phyloP scores from a whole-genome alignment of 2,888 invertebrate species.

The Xanthorhoe spadicearia region DNA sequence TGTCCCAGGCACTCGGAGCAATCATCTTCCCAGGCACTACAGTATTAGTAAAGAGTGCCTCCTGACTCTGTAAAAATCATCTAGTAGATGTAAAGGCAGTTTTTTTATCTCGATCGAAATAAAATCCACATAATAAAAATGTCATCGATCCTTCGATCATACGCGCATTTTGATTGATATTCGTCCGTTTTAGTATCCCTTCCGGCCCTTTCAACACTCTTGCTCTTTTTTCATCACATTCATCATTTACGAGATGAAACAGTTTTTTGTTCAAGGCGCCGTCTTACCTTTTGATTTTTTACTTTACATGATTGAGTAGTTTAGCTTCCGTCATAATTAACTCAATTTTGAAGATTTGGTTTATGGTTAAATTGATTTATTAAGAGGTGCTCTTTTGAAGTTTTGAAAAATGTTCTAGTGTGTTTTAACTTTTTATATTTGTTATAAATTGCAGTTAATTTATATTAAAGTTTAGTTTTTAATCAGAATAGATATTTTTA shows the following conservation, averaged over 20 bases:
- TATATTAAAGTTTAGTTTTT: too few species aligned
- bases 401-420: neutral
- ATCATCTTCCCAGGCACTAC: too few species aligned
- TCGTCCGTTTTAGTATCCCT: slow-evolving; percentile 54
- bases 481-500: too few species aligned
- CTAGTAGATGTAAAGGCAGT: too few species aligned
- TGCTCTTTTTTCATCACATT: slow-evolving; percentile 63
- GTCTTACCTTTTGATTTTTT: slow-evolving; percentile 48
- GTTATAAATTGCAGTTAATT: neutral
- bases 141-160: slow-evolving; percentile 27
- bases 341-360: slow-evolving; percentile 50
- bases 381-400: neutral
- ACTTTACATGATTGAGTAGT: slow-evolving; percentile 65
- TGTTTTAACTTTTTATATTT: neutral
- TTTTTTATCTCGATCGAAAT: neutral
- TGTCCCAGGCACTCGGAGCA: too few species aligned
- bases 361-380: slow-evolving; percentile 44
- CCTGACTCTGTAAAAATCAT: too few species aligned
- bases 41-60: too few species aligned
- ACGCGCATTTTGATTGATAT: slow-evolving; percentile 58
- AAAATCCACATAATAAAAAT: slow-evolving; percentile 11
- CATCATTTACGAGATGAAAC: slow-evolving; percentile 74
- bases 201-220: slow-evolving; percentile 64
- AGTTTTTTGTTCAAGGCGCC: slow-evolving; percentile 70
- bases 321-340: slow-evolving; percentile 65